Evolutionary conservation across 2,888 invertebrate genomes (phyloP), one percentile per base, ranked within the genome.

Genomic region (Ophonus ardosiacus): DNA sequence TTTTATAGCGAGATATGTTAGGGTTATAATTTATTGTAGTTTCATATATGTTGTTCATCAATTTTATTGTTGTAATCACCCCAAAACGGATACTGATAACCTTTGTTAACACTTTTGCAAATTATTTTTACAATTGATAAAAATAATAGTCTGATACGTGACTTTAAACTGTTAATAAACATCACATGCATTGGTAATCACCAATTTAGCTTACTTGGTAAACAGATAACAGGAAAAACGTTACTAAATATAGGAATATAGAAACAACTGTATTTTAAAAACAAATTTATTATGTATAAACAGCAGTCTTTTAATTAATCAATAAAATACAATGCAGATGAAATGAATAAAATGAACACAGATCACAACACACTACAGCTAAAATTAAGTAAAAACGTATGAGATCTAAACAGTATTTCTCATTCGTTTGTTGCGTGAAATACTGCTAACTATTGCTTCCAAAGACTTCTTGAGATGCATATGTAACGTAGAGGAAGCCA

Each of bases 391-490:
- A 71, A 40, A 40, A 65, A 31, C 31, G 65, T 24, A 71, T 71
- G 71, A 71, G 17, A 51, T 51, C 43, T 71, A 15, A 71, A 15
- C 4, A 38, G 21, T 65, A 18, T 31, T 31, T 8, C 38, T 65
- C 65, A 65, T 65, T 65, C 38, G 24, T 65, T 40, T 71, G 8
- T 31, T 8, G 13, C 38, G 43, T 7, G 6, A 10, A 63, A 61
- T 78, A 65, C 57, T 65, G 79, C 65, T 84, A 63, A 65, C 63
- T 85, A 57, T 61, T 71, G 38, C 43, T 57, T 24, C 97, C 97
- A 90, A 97, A 98, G 88, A 96, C 96, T 92, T 97, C 97, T 92
- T 97, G 97, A 24, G 97, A 97, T 0, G 97, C 97, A 89, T 97
- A 98, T 0, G 97, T 97, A 88, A 97, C 94, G 90, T 97, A 97